Base-by-base conservation (phyloP, 2,797 vertebrate species). In the Paguma larvata region DNA sequence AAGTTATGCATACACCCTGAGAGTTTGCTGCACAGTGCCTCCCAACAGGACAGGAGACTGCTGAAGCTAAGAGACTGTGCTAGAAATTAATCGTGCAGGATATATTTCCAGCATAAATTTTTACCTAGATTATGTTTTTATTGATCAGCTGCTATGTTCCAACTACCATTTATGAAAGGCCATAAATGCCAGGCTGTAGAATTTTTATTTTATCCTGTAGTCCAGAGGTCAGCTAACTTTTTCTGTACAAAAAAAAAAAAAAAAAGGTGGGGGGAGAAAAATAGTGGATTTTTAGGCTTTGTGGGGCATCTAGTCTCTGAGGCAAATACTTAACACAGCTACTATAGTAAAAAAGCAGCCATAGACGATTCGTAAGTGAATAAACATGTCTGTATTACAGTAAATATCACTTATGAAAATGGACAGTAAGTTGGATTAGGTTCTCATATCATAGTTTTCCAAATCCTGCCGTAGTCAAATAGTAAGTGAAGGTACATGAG, bases 321-420 rank as follows among this genome's bases (percentile, higher is more conserved):
- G 82, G n/a, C 80, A 79, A 83, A 9, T 41, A 67, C 9, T 93
- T 6, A 21, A 19, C 1, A 65, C 4, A 68, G 30, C n/a, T 25
- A 65, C 3, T 68, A 3, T 27, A 85, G 44, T 19, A 70, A 19
- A 70, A 97, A 77, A 59, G 15, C 5, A 89, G 0, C 4, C 15
- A 44, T 59, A 18, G 1, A 75, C 44, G 46, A 62, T 82, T 85
- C 65, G 4, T 38, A 75, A 79, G 68, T 34, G 38, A 77, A 48
- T 78, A 92, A 96, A 15, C 10, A 27, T 86, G 30, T 27, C 51
- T 95, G 4, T 78, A 21, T 73, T 53, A 10, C 1, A 73, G 27
- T 48, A 73, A 11, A 68, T 34, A 85, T 68, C 21, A 91, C 46
- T 92, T 91, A 53, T 85, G 25, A 92, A 95, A 92, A 73, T 5